Conservation (phyloP, 2,888 invertebrate species). For the Tigriopus californicus region DNA sequence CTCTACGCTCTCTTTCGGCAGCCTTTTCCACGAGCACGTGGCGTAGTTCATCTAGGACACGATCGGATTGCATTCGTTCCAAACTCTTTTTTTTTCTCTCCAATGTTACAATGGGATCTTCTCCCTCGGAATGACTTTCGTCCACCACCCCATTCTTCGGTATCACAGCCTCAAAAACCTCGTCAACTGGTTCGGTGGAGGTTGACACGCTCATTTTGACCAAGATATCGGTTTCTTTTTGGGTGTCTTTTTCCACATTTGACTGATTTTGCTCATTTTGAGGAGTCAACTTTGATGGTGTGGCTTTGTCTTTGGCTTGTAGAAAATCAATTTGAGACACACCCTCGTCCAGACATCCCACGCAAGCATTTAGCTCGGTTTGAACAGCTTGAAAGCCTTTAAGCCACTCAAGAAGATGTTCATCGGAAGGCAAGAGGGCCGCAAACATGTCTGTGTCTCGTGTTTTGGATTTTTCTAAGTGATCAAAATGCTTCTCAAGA, state of each 20-base stretch:
- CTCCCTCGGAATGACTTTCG: neutral
- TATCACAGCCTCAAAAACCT: slow-evolving; percentile 7
- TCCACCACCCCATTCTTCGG: neutral
- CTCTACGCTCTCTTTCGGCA: neutral
- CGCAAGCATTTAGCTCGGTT: slow-evolving; percentile 11
- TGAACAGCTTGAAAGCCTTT: slow-evolving; percentile 8
- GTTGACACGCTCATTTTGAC: neutral
- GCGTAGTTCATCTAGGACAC: neutral
- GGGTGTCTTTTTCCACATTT: too few relatives aligned
- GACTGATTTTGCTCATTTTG: neutral
- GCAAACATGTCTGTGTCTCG: neutral
- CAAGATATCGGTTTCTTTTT: neutral
- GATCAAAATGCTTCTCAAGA: slow-evolving; percentile 4
- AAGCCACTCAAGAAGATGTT: slow-evolving; percentile 2
- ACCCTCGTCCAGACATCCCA: slow-evolving; percentile 12
- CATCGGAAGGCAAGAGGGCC: neutral
- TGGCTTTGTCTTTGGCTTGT: neutral
- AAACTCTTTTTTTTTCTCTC: neutral
- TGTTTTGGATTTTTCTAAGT: neutral
- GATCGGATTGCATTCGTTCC: neutral
- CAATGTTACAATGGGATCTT: neutral
- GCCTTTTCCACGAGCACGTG: neutral
- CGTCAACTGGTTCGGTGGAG: neutral
- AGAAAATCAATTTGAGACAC: slow-evolving; percentile 1
- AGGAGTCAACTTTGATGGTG: neutral